Base-by-base conservation (phyloP, 2,888 invertebrate genomes). In the Theodoxus fluviatilis region DNA sequence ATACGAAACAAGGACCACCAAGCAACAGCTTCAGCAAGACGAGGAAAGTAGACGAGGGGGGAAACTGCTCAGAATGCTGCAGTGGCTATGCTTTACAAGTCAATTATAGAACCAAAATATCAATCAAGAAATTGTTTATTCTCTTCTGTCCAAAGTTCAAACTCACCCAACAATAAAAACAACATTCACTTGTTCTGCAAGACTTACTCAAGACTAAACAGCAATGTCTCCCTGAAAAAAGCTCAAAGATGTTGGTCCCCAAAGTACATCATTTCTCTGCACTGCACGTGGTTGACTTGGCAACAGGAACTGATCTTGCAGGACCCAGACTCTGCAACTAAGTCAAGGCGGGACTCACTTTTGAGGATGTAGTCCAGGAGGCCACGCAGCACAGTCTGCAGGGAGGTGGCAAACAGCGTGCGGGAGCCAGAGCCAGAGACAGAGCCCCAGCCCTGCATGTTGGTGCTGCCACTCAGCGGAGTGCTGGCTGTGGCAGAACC, bases 291-390 rank as follows among this genome's bases (percentile, higher is more conserved):
- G n/a, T n/a, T n/a, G n/a, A n/a, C n/a, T n/a, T n/a, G n/a, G n/a
- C n/a, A n/a, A n/a, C n/a, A n/a, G n/a, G n/a, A n/a, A n/a, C n/a
- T n/a, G n/a, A n/a, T n/a, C n/a, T n/a, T n/a, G n/a, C n/a, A n/a
- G n/a, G n/a, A n/a, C n/a, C n/a, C n/a, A n/a, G n/a, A n/a, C n/a
- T n/a, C n/a, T n/a, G n/a, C n/a, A n/a, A n/a, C n/a, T n/a, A n/a
- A n/a, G n/a, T n/a, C n/a, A n/a, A n/a, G n/a, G n/a, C n/a, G n/a
- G n/a, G n/a, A 82, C 79, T 92, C 92, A 75, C 91, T 84, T 63
- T 92, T 90, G 40, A 94, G 88, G 3, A 95, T 93, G 93, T 95
- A 95, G 78, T 94, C 92, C 0, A 95, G 88, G 6, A 95, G 90
- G 68, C 93, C 92, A 78, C 92, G 83, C n/a, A 88, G 80, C 3